phyloP scores from a whole-genome alignment of 2,888 invertebrate species.

The Ichneumoninae sp. region DNA sequence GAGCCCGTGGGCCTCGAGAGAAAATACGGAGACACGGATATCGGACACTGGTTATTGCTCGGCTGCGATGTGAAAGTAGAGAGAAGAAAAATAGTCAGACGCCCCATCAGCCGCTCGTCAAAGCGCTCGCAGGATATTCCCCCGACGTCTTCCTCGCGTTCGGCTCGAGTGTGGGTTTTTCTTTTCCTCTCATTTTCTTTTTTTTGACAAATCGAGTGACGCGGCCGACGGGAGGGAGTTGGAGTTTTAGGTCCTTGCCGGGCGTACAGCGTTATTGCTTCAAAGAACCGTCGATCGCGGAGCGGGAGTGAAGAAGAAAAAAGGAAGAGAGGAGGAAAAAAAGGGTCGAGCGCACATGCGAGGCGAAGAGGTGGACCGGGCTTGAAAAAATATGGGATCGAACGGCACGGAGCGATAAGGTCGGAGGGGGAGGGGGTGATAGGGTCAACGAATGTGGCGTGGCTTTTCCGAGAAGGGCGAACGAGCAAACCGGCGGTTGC shows the following conservation, averaged over 20 bases:
- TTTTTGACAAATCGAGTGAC: conserved; percentile 63
- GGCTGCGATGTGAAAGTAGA: conserved; percentile 38
- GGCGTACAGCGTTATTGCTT: conserved; percentile 57
- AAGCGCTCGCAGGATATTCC: conserved; percentile 42
- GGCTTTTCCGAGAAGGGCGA: conserved; percentile 65
- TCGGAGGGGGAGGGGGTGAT: conserved; percentile 67
- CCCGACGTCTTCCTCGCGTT: conserved; percentile 24
- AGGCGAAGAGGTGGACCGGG: conserved; percentile 56
- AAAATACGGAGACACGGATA: conserved; percentile 38
- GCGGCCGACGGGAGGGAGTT: conserved; percentile 42
- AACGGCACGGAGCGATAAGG: conserved; percentile 72
- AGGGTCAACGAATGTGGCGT: conserved; percentile 74
- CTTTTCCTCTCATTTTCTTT: conserved; percentile 14
- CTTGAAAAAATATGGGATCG: conserved; percentile 76
- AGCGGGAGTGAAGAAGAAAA: conserved; percentile 59
- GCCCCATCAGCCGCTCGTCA: conserved; percentile 21
- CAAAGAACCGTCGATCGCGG: conserved; percentile 44
- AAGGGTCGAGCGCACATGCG: conserved; percentile 37
- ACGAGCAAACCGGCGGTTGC: conserved; percentile 20
- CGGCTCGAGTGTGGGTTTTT: background rate
- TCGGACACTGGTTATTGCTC: conserved; percentile 12
- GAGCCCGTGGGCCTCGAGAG: conserved; percentile 28
- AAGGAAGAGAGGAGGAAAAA: conserved; percentile 52
- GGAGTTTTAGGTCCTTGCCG: conserved; percentile 36
- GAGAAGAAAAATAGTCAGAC: conserved; percentile 59